Base-by-base conservation (phyloP, 2,797 vertebrate species). In the Merluccius polli region DNA sequence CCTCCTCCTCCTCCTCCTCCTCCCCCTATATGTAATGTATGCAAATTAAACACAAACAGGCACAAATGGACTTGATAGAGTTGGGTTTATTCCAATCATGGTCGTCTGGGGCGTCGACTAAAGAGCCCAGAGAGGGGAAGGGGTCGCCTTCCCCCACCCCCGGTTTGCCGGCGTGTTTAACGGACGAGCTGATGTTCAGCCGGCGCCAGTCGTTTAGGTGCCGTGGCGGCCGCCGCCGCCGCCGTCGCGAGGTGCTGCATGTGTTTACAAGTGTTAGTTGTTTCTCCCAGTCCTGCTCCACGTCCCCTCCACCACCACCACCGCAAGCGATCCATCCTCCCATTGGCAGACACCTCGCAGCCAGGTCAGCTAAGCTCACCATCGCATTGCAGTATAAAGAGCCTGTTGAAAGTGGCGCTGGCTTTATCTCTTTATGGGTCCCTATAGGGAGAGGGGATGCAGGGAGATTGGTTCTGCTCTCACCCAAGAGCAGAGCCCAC, bases 351-450 rank as follows among this genome's bases (percentile, higher is more conserved):
- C 81, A 75, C 84, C 75, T 30, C 33, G 44, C 70, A 9, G 78
- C 77, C 75, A 82, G 44, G 73, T 87, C 82, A 88, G 82, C 86
- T 74, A 79, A 77, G 83, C 77, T 88, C 86, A 84, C 87, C 86
- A 86, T 85, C 84, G 79, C 79, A 77, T 75, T 81, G 72, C 65
- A 74, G 80, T 86, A 85, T 82, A 89, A 88, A 90, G 77, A 89
- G 89, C 77, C 81, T 79, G 88, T 89, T 90, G 89, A 89, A 92
- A 88, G 87, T 5, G 44, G 35, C 82, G 33, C 84, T 63, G 71
- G 88, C 85, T 90, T 92, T 93, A 93, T 93, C 90, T 91, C 87
- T 91, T 93, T 91, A 92, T 91, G 88, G 91, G 89, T 85, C 90
- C 86, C 88, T 87, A 85, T 85, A 86, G 88, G 84, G 81, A 88